Conservation (phyloP, 1,140 invertebrate genomes). For the Trissolcus basalis region DNA sequence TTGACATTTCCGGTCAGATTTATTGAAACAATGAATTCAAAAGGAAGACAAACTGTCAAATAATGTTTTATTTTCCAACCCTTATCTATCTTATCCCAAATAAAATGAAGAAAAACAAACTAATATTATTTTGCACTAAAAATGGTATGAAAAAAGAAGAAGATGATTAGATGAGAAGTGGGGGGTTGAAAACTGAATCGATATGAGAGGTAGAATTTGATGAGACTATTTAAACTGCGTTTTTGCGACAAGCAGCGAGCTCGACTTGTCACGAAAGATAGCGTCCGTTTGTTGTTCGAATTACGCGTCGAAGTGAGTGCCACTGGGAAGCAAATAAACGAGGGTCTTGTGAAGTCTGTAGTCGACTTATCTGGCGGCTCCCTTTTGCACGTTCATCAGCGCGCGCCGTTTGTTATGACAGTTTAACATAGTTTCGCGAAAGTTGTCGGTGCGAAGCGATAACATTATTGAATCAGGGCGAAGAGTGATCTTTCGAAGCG, state of each 20-base stretch:
- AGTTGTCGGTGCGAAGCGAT: conserved; percentile 18
- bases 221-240: background rate
- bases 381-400: conserved; percentile 23
- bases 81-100: too few relatives aligned
- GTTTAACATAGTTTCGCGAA: conserved; percentile 52
- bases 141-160: too few relatives aligned
- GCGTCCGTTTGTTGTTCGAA: conserved; percentile 46
- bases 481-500: background rate
- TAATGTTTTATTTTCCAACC: too few relatives aligned
- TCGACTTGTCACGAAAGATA: conserved; percentile 28
- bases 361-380: conserved; percentile 32
- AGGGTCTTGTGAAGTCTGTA: conserved; percentile 36
- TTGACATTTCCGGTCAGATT: too few relatives aligned
- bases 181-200: too few relatives aligned
- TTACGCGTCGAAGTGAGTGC: conserved; percentile 51
- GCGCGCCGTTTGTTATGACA: conserved; percentile 42
- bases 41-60: too few relatives aligned
- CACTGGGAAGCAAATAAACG: conserved; percentile 41
- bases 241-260: background rate
- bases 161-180: too few relatives aligned
- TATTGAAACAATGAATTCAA: too few relatives aligned
- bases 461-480: conserved; percentile 53
- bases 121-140: too few relatives aligned
- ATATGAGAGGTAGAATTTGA: conserved; percentile 60
- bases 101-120: too few relatives aligned